Base-by-base conservation (phyloP, 2,888 invertebrate genomes). In the Xylocampa areola region DNA sequence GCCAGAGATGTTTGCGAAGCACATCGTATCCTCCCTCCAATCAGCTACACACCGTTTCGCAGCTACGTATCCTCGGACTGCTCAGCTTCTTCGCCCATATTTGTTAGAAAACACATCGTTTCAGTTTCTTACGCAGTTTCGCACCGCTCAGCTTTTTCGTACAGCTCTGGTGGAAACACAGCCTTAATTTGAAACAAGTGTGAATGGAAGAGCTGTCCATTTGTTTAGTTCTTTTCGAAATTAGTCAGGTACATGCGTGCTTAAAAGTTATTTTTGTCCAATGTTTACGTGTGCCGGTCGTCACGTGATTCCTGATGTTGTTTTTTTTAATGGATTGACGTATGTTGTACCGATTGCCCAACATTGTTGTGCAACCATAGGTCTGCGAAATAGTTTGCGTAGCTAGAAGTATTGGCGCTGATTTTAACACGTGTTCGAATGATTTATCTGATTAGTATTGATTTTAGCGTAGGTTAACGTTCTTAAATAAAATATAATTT, bases 231-330 rank as follows among this genome's bases (percentile, higher is more conserved):
- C 64, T 27, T 57, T 64, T 72, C 41, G 36, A 53, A 49, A 41
- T 53, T 72, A 58, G 45, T 33, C 54, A 57, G 48, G 44, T 58
- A 41, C 13, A 13, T 48, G 54, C 19, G 48, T 14, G 41, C 40
- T 62, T 58, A 33, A 45, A 37, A 53, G 47, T 48, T 82, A 82
- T 82, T 84, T 79, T 52, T 33, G 70, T 75, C 53, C 59, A 73
- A 60, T 86, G 82, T 85, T 86, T 88, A 87, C 86, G 87, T 76
- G 62, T 60, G 57, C 41, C 44, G 41, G 52, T 11, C 59, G 76
- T 89, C 90, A 90, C 90, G 90, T 90, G 89, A 90, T 84, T 54
- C 29, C 57, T 48, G 60, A 62, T 64, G 76, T 69, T 77, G 74
- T 69, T 71, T 81, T 81, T n/a, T 81, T 76, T 77, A 73, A 80